Percentiles rank a stretch among this genome's conserved stretches.
Conservation (phyloP, 2,888 invertebrate genomes). For the Pterostichus niger region DNA sequence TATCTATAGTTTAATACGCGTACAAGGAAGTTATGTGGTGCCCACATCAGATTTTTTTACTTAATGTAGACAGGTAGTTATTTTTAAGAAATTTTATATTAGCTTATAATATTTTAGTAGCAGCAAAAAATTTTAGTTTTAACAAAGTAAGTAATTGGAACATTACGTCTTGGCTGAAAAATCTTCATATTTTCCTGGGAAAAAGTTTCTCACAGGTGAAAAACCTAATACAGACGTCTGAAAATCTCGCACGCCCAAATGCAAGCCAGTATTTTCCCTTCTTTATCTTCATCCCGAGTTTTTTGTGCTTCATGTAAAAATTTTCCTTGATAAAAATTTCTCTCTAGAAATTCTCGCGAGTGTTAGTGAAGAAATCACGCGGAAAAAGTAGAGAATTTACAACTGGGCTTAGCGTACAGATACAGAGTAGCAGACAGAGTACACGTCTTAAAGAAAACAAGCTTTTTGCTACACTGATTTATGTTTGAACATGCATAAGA, state of each 20-base stretch:
- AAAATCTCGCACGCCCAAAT: background rate
- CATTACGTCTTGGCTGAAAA: background rate
- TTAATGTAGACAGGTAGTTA: too few relatives aligned
- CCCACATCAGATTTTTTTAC: too few relatives aligned
- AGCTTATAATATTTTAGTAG: too few relatives aligned
- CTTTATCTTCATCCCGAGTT: constrained; percentile 10
- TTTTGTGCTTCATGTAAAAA: constrained; percentile 32
- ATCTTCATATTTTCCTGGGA: background rate
- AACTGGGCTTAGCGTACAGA: constrained; percentile 57
- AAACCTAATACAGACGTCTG: constrained; percentile 23
- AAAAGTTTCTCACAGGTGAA: constrained; percentile 10
- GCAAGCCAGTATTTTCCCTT: constrained; percentile 20
- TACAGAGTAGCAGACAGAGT: constrained; percentile 37
- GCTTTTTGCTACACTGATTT: constrained; percentile 65
- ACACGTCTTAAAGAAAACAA: constrained; percentile 63
- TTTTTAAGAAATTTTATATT: too few relatives aligned
- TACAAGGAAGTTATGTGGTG: too few relatives aligned
- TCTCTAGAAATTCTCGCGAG: background rate
- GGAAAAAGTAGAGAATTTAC: constrained; percentile 61
- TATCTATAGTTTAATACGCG: too few relatives aligned
- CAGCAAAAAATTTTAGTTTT: too few relatives aligned
- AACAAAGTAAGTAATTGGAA: background rate
- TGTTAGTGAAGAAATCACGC: constrained; percentile 53
- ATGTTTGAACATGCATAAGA: constrained; percentile 66
- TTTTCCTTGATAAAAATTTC: constrained; percentile 40